A percentile compares a stretch with the other conserved stretches of the same genome.
phyloP scores from a whole-genome alignment of 2,797 vertebrate species.

The Diceros bicornis region DNA sequence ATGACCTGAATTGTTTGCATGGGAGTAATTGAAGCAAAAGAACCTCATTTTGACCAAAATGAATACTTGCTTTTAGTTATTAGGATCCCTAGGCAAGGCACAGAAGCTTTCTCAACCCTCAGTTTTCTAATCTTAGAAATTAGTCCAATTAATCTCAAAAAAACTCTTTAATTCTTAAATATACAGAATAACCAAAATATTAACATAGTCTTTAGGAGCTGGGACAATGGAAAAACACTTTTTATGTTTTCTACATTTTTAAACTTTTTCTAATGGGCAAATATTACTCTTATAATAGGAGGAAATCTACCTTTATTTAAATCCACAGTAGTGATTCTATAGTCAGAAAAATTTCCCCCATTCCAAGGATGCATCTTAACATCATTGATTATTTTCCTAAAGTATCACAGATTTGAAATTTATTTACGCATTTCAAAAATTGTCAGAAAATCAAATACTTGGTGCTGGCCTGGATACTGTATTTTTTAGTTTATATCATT shows the following conservation, averaged over 20 bases:
- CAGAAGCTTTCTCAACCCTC: neutral
- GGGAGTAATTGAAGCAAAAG: neutral
- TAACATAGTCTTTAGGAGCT: neutral
- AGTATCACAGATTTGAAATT: neutral
- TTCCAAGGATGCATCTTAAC: neutral
- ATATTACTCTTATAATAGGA: neutral
- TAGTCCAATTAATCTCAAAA: neutral
- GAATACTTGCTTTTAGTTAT: neutral
- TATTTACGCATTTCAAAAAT: neutral
- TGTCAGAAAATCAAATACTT: neutral
- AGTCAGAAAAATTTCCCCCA: neutral
- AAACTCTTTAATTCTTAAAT: neutral
- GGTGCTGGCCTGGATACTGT: neutral
- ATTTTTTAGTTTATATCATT: neutral
- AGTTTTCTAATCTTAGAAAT: neutral
- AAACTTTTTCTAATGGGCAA: neutral
- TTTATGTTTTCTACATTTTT: neutral
- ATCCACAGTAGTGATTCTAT: neutral
- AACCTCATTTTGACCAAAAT: neutral
- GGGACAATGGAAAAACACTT: neutral
- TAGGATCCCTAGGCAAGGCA: neutral
- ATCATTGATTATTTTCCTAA: constrained; percentile 36
- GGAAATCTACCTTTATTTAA: neutral
- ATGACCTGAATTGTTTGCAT: neutral
- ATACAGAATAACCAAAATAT: constrained; percentile 53